Conservation (phyloP, 2,113 vertebrate genomes). For the Burhinus oedicnemus region DNA sequence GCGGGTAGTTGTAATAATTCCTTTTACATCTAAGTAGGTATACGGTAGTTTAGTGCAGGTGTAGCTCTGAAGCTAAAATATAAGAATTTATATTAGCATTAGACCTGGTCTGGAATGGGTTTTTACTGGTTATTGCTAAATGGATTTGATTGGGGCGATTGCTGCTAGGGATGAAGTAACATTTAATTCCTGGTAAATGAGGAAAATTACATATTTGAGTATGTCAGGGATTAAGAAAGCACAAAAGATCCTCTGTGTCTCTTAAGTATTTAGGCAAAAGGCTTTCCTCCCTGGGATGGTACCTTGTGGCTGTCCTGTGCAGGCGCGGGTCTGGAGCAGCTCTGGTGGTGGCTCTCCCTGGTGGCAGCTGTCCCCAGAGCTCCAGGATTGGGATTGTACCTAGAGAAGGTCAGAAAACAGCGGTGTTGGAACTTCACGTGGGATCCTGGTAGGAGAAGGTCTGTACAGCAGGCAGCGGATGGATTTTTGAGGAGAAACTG, state of each 20-base stretch:
- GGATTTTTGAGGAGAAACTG: not conserved
- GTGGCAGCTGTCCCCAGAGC: not conserved
- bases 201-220: accelerated
- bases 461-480: accelerated
- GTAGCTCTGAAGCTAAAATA: not conserved
- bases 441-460: not conserved
- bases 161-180: not conserved
- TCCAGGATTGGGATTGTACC: not conserved
- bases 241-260: too few relatives aligned
- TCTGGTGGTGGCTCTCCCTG: not conserved
- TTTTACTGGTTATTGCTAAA: not conserved
- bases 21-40: accelerated
- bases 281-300: not conserved
- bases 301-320: not conserved
- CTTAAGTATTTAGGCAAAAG: not conserved
- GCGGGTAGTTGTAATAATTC: not conserved
- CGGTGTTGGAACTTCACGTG: accelerated
- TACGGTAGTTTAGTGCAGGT: too few relatives aligned
- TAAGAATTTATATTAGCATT: too few relatives aligned
- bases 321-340: not conserved
- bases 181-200: not conserved
- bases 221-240: not conserved
- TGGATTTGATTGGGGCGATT: not conserved
- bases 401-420: not conserved
- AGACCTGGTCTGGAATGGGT: not conserved